Evolutionary conservation across 35 echinoderm and acorn worm genomes (phyloP), one percentile per base, ranked within the genome.

Genomic region (Heliocidaris tuberculata): DNA sequence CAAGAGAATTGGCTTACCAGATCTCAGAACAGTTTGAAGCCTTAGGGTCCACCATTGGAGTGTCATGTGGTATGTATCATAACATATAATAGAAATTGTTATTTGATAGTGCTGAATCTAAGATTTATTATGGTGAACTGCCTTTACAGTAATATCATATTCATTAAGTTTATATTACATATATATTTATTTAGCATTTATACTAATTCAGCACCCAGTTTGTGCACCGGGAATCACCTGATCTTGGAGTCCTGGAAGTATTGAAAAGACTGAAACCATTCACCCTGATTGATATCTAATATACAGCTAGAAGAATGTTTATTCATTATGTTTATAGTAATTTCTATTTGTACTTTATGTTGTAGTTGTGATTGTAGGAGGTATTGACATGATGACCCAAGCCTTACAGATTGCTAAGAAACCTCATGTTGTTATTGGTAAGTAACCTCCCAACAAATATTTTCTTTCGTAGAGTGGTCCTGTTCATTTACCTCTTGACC

Each of bases 311-410:
- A 12, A 56, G 10, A 10, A 56, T 56, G 2, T 56, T 9, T 11
- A 56, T 56, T 15, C 52, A 56, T 78, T 78, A 1, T 78, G 21
- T 78, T 27, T 78, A 2, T 78, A 0, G n/a, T 42, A 42, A 0
- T 1, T 42, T 42, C 35, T 42, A 42, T 42, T 42, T 52, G 50
- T 54, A 70, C 9, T 71, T 2, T 61, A n/a, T 30, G 30, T 93
- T 93, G 9, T 90, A 97, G 96, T 95, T 94, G 98, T 99, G 3
- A 85, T 99, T 85, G 96, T 97, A 49, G 98, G 98, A 88, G 97
- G 98, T 47, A 99, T 99, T 32, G 97, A 99, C 92, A 99, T 99
- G 98, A 97, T 99, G 98, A 97, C 96, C 35, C 98, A 99, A 88
- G 94, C 98, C 3, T 92, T 99, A 11, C 98, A 99, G 86, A 32